phyloP scores from a whole-genome alignment of 2,113 vertebrate genomes.

The Notothenia coriiceps region DNA sequence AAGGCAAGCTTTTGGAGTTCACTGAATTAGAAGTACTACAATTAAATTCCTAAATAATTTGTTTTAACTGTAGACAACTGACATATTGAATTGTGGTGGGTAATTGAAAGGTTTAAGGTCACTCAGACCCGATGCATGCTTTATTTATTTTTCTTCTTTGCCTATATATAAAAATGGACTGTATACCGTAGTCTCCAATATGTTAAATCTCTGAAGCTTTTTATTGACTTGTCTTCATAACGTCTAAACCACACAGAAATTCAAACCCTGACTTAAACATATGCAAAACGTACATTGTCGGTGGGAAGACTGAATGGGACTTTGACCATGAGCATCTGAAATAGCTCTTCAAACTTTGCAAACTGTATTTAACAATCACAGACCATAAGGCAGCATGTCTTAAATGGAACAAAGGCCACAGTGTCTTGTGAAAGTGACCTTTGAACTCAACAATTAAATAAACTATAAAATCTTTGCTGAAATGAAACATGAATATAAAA shows the following conservation, averaged over 20 bases:
- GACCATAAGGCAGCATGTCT: not conserved
- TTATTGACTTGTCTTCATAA: too few species aligned
- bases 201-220: too few species aligned
- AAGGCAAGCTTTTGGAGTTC: not conserved
- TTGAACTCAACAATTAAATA: not conserved
- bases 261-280: too few species aligned
- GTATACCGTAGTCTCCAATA: too few species aligned
- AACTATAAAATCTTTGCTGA: not conserved
- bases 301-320: not conserved
- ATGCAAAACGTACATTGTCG: not conserved
- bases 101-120: not conserved
- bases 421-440: not conserved
- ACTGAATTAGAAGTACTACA: not conserved
- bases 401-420: too few species aligned
- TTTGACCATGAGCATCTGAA: not conserved
- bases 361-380: not conserved
- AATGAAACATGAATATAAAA: not conserved
- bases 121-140: not conserved
- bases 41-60: not conserved
- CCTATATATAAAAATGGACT: too few species aligned
- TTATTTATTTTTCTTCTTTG: too few species aligned
- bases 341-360: not conserved
- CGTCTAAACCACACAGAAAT: too few species aligned
- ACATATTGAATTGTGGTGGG: not conserved
- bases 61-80: not conserved